A percentile compares a stretch with the other conserved stretches of the same genome.
These are phyloP conservation scores for Anguilla anguilla DNA, from an alignment of 2,797 vertebrate genomes.

Conservation along the genomic window DNA sequence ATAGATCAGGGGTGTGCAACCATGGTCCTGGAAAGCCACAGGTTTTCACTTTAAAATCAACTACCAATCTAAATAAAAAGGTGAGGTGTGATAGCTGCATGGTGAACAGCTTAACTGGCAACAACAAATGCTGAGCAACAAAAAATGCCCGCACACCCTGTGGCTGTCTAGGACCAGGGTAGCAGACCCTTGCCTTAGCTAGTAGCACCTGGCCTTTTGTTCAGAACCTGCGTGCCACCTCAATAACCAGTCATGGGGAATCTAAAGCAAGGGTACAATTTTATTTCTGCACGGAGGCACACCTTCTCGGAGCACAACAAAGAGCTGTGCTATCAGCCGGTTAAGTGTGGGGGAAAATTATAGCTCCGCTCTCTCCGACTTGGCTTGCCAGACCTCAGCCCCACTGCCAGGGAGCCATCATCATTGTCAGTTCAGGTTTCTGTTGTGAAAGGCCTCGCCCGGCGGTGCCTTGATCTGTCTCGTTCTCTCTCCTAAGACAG, in stretches of 20 bases:
- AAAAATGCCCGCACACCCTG: background rate
- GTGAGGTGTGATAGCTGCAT: background rate
- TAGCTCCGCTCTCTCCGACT: background rate
- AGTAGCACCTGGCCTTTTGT: background rate
- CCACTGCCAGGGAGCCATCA: slow-evolving; percentile 12
- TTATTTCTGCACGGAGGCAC: background rate
- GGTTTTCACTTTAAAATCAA: background rate
- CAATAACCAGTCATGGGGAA: background rate
- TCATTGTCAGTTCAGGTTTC: slow-evolving; percentile 16
- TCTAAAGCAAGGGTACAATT: background rate
- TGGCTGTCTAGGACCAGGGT: background rate
- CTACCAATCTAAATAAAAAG: background rate
- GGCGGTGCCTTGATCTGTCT: slow-evolving; percentile 14
- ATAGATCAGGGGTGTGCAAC: background rate
- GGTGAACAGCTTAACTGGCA: background rate
- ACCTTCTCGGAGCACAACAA: background rate
- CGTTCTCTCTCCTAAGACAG: slow-evolving; percentile 10
- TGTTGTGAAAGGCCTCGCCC: slow-evolving; percentile 19
- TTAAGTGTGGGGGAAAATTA: slow-evolving; percentile 7
- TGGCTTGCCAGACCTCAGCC: slow-evolving; percentile 18
- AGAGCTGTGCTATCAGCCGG: background rate
- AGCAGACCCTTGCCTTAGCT: background rate
- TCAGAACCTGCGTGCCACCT: background rate
- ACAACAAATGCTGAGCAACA: background rate
- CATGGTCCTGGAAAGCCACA: background rate